phyloP scores from a whole-genome alignment of 1,140 invertebrate genomes.

The Lerema accius region DNA sequence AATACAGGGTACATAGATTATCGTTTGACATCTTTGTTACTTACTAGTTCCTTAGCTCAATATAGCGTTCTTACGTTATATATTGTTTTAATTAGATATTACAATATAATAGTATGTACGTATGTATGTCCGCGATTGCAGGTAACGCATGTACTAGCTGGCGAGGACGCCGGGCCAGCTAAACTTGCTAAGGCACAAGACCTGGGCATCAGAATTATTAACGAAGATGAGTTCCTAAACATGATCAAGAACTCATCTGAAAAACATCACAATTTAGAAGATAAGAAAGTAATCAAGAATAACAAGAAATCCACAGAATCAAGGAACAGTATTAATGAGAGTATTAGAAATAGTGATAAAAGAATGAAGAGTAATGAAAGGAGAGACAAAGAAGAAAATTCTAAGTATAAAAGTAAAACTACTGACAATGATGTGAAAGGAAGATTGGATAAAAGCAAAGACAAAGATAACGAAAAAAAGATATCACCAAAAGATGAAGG shows the following conservation, averaged over 20 bases:
- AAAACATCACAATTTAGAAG: conserved; percentile 32
- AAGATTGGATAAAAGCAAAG: conserved; percentile 9
- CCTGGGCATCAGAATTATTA: conserved; percentile 87
- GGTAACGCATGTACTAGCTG: conserved; percentile 92
- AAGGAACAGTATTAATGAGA: conserved; percentile 21
- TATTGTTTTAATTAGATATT: too few relatives aligned
- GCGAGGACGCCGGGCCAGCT: conserved; percentile 91
- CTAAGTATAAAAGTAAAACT: conserved; percentile 7
- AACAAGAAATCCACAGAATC: conserved; percentile 41
- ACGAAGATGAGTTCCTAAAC: conserved; percentile 93
- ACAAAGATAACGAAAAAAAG: conserved; percentile 25
- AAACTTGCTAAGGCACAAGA: conserved; percentile 92
- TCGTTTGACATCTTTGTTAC: too few relatives aligned
- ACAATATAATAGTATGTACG: neutral
- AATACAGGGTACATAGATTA: too few relatives aligned
- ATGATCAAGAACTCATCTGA: conserved; percentile 84
- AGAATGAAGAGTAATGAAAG: conserved; percentile 22
- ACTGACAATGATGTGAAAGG: conserved; percentile 9
- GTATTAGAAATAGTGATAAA: conserved; percentile 38
- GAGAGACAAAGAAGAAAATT: conserved; percentile 41
- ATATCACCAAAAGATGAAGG: conserved; percentile 23
- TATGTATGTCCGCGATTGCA: too few relatives aligned
- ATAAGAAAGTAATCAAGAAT: conserved; percentile 34
- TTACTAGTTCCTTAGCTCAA: too few relatives aligned
- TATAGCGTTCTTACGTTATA: too few relatives aligned